A percentile compares a stretch with the other conserved stretches of the same genome.
Evolutionary conservation across 2,888 invertebrate species (phyloP).

Genomic region (Calliphora vomitoria): DNA sequence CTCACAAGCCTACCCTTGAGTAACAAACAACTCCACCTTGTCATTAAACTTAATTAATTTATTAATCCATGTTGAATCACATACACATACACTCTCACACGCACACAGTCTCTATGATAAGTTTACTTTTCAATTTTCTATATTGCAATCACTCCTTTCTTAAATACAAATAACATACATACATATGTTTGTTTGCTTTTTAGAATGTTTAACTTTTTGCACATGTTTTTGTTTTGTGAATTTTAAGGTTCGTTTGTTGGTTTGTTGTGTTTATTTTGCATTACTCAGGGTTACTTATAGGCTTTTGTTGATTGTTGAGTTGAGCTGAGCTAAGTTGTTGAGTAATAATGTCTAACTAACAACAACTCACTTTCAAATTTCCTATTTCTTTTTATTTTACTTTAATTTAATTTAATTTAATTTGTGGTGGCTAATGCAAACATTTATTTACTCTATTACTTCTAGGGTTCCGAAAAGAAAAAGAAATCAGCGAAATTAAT

Average conservation of each 20-base stretch:
- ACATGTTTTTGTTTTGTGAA: constrained; percentile 31
- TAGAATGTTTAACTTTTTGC: constrained; percentile 36
- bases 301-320: constrained; percentile 56
- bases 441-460: constrained; percentile 33
- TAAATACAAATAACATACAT: constrained; percentile 8
- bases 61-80: constrained; percentile 17
- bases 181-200: constrained; percentile 10
- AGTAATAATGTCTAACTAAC: constrained; percentile 18
- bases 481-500: constrained; percentile 92
- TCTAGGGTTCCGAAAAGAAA: constrained; percentile 87
- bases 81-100: constrained; percentile 17
- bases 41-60: constrained; percentile 47
- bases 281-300: constrained; percentile 54
- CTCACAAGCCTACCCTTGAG: constrained; percentile 84
- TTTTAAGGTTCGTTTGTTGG: constrained; percentile 49
- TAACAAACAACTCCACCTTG: constrained; percentile 80
- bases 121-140: constrained; percentile 23
- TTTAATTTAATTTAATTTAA: constrained; percentile 44
- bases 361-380: constrained; percentile 61
- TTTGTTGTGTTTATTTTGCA: constrained; percentile 23
- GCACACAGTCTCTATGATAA: constrained; percentile 19
- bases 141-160: constrained; percentile 29
- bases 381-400: constrained; percentile 69
- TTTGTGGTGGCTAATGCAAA: constrained; percentile 11
- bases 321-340: constrained; percentile 5